Evolutionary conservation across 2,113 vertebrate species (phyloP).

Genomic region (Noctilio leporinus): DNA sequence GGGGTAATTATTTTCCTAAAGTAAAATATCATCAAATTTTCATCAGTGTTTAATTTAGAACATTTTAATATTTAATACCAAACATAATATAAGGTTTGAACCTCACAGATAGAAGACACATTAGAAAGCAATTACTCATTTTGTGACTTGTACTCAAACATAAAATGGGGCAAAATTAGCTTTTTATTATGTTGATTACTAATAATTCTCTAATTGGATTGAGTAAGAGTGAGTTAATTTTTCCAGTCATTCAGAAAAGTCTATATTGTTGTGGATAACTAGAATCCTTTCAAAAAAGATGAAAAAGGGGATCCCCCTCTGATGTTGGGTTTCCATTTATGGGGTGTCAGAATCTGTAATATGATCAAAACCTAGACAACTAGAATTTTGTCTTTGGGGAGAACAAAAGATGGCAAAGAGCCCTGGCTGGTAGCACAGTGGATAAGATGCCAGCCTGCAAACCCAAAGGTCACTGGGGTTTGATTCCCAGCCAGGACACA

Average conservation of each 20-base stretch:
- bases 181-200: conserved; percentile 37
- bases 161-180: conserved; percentile 25
- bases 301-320: background rate
- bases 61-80: conserved; percentile 15
- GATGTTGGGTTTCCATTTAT: background rate
- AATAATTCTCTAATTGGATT: conserved; percentile 25
- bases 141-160: conserved; percentile 12
- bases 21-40: conserved; percentile 54
- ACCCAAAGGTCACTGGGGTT: no score
- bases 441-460: no score
- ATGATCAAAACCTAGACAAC: background rate
- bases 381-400: background rate
- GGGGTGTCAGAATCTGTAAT: background rate
- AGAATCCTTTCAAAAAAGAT: background rate
- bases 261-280: background rate
- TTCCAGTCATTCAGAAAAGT: background rate
- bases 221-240: conserved; percentile 30
- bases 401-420: background rate
- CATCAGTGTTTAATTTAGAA: conserved; percentile 45
- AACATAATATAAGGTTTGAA: conserved; percentile 7
- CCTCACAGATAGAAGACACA: background rate
- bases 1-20: conserved; percentile 34
- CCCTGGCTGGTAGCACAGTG: no score
- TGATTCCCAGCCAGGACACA: no score
- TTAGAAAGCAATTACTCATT: background rate